Base-by-base conservation (phyloP, 2,888 invertebrate genomes). In the Eumacrocentrus americanus region DNA sequence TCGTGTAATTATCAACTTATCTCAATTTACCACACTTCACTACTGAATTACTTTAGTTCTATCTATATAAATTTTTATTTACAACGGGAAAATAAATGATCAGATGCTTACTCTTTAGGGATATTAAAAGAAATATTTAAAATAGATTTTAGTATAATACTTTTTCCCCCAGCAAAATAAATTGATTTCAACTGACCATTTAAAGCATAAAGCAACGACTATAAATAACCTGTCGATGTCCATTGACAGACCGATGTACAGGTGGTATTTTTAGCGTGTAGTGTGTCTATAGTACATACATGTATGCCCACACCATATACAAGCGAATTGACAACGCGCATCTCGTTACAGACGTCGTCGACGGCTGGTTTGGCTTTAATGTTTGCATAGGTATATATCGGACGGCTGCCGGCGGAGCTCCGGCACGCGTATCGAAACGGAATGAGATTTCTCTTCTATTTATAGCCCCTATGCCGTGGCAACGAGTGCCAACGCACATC, bases 391-490 rank as follows among this genome's bases (percentile, higher is more conserved):
- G 16, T 38, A 12, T 40, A 40, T 44, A 40, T 42, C 9, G 25
- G n/a, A 22, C 34, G 18, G 25, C 29, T 44, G 34, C 29, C 44
- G n/a, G 57, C 56, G 58, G 57, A 18, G 60, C 61, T 34, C 37
- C 64, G 69, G 70, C 72, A 72, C 74, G 72, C 71, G 71, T 71
- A 76, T 73, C 73, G 73, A 75, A 78, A 76, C 72, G 70, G 71
- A 73, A 73, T 74, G 73, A 77, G 78, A 78, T 79, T 79, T 78
- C 78, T 78, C 77, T 78, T 78, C 78, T 78, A 79, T 78, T 78
- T 78, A 78, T 78, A 78, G 73, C 73, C 62, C 73, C 62, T 25
- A 56, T 44, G 42, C 52, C 61, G 58, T 58, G 57, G 64, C 55
- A 72, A 67, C 72, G 69, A 72, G 73, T 73, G 72, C 72, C 72